Evolutionary conservation across 2,113 vertebrate species (phyloP), one percentile per base, ranked within the genome.

Genomic region (Cervus canadensis): DNA sequence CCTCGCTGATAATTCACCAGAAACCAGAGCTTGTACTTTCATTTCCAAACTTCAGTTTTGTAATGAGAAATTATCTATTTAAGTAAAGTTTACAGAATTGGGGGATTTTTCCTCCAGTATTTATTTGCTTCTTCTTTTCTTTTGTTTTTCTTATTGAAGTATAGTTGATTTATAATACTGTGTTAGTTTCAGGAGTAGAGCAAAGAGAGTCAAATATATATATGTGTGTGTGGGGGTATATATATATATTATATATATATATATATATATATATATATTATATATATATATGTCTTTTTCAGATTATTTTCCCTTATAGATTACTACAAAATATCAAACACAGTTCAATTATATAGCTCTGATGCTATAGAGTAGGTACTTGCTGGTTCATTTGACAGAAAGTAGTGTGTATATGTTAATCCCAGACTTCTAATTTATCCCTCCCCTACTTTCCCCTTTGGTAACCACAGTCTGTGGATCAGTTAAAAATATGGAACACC

Each of bases 221-320:
- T 48, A 48, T 15, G 0, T 28, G 12, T 16, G 40, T 7, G 12
- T 2, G 5, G 14, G 1, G 45, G 0, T 78, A 0, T 33, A 33
- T 26, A 2, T 28, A 1, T 28, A 1, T 45, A 13, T 25, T 25
- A 25, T 40, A 25, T 36, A 71, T 36, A 0, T 33, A 33, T 26
- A 2, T 28, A 1, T 28, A 1, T n/a, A n/a, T 45, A 13, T 25
- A 25, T 40, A 25, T 36, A 71, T 36, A 14, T 43, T 16, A 28
- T 40, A 71, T 36, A 14, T 43, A 4, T 7, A 28, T 45, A 28
- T 1, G 45, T 45, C 23, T n/a, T 36, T 71, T 81, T 81, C 45
- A 50, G 26, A 81, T 81, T 50, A 28, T 30, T 33, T 50, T 33
- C 78, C 45, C 78, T 50, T 33, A 33, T 30, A 78, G 26, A 48